A percentile compares a stretch with the other conserved stretches of the same genome.
These are phyloP conservation scores for Eudasyphora cyanicolor DNA, from an alignment of 2,888 invertebrate genomes.

Conservation along the genomic window DNA sequence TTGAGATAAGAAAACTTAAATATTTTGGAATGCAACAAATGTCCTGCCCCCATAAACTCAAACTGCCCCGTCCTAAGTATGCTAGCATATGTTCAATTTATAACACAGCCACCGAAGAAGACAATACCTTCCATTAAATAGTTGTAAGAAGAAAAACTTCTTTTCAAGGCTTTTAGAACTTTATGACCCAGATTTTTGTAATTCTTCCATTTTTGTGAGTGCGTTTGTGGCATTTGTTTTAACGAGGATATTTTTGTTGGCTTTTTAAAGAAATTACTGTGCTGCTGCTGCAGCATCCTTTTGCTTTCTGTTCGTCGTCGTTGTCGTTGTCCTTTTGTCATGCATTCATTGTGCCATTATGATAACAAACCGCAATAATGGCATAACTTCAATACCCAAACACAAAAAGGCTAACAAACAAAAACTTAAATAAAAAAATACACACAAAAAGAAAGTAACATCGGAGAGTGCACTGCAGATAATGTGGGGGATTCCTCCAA, in stretches of 20 bases:
- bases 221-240: background rate
- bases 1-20: no score
- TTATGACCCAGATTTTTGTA: conserved; percentile 29
- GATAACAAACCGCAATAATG: conserved; percentile 33
- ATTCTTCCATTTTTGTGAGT: background rate
- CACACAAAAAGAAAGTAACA: conserved; percentile 19
- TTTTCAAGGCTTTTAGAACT: conserved; percentile 9
- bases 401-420: conserved; percentile 15
- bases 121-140: background rate
- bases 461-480: background rate
- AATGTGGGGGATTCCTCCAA: background rate
- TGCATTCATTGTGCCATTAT: conserved; percentile 17
- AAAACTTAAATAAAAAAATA: no score
- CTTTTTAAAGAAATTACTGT: conserved; percentile 16
- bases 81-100: background rate
- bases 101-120: background rate
- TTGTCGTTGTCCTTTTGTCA: conserved; percentile 5
- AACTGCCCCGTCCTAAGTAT: no score
- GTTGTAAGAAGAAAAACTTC: background rate
- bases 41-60: no score
- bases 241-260: background rate
- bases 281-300: background rate
- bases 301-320: background rate
- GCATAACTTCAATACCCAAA: conserved; percentile 21
- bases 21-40: no score